A percentile compares a stretch with the other conserved stretches of the same genome.
Evolutionary conservation across 2,113 vertebrate genomes (phyloP).

Genomic region (Globicephala melas): DNA sequence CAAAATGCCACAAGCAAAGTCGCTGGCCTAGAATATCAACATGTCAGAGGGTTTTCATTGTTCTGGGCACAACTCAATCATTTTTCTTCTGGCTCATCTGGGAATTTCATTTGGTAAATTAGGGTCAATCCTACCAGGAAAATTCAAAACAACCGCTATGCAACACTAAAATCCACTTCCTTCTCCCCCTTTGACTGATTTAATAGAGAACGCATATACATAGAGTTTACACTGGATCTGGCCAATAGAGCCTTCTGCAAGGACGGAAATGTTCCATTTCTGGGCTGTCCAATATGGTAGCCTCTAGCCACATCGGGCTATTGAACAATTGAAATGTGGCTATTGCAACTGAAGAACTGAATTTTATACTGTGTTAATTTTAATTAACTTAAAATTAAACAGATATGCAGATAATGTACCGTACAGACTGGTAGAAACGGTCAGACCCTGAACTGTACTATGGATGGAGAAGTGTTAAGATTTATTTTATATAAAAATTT

Average conservation of each 20-base stretch:
- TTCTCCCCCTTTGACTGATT: not conserved
- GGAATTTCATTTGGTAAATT: conserved; percentile 25
- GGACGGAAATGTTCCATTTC: not conserved
- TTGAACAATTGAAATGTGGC: not conserved
- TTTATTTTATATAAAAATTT: not conserved
- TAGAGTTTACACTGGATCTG: not conserved
- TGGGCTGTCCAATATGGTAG: not conserved
- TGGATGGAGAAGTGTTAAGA: not conserved
- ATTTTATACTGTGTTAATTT: not conserved
- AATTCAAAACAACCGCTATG: not conserved
- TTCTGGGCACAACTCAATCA: conserved; percentile 59
- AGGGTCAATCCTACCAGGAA: not conserved
- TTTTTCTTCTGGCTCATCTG: conserved; percentile 15
- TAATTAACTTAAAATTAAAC: not conserved
- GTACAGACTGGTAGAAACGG: not conserved
- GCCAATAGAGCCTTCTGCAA: not conserved
- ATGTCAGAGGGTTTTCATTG: conserved; percentile 42
- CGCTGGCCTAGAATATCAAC: conserved; percentile 32
- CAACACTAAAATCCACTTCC: not conserved
- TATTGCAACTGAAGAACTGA: not conserved
- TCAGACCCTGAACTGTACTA: not conserved
- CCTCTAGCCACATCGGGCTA: not conserved
- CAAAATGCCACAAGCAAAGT: conserved; percentile 71
- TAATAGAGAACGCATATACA: not conserved
- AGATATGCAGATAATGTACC: not conserved